Evolutionary conservation across 2,797 vertebrate species (phyloP).

Genomic region (Vespertilio murinus): DNA sequence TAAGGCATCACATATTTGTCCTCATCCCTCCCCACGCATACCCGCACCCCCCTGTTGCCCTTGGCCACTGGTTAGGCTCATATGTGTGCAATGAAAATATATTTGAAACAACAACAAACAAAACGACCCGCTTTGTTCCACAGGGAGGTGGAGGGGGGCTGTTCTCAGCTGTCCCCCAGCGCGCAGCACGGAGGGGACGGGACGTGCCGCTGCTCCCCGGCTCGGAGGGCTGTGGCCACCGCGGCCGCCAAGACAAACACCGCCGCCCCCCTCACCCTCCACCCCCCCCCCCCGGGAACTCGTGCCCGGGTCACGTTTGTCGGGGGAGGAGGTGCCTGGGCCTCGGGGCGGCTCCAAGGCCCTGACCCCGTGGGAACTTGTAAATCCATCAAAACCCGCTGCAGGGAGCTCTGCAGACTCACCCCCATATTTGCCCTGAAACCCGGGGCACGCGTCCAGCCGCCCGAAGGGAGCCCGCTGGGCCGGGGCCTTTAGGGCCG

Average conservation of each 20-base stretch:
- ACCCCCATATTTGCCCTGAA: background rate
- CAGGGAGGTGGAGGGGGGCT: background rate
- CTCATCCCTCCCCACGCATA: no score
- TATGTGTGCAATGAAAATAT: no score
- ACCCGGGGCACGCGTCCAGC: background rate
- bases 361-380: background rate
- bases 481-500: background rate
- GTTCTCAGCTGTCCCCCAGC: background rate
- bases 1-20: no score
- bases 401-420: background rate
- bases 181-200: background rate
- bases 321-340: background rate
- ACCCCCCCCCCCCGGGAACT: no score
- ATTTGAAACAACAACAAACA: no score
- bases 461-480: background rate
- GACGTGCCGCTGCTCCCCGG: background rate
- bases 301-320: accelerated
- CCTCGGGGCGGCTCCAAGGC: background rate
- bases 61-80: no score
- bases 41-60: no score
- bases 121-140: background rate
- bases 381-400: background rate
- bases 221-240: background rate
- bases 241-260: background rate
- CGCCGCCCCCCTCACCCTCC: no score